phyloP scores from a whole-genome alignment of 2,888 invertebrate genomes.

The Deilephila porcellus region DNA sequence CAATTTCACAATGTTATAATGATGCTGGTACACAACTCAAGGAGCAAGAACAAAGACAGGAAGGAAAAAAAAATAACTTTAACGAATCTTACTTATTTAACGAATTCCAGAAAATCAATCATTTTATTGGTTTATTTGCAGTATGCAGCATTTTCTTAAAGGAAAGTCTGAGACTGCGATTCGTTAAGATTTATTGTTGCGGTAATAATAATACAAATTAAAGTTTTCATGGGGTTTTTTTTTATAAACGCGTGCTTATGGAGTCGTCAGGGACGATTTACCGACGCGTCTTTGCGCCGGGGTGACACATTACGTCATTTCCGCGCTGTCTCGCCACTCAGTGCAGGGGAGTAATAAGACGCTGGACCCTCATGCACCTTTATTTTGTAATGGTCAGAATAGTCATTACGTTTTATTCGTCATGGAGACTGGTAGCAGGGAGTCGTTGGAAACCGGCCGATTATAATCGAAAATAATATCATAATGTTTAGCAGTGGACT shows the following conservation, averaged over 20 bases:
- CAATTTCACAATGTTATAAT: no score
- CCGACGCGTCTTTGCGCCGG: slow-evolving; percentile 26
- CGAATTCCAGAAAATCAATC: no score
- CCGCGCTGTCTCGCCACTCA: slow-evolving; percentile 31
- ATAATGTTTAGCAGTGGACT: no score
- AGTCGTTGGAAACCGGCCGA: no score
- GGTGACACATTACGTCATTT: slow-evolving; percentile 45
- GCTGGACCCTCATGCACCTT: not conserved
- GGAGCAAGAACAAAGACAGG: no score
- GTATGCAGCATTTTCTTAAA: no score
- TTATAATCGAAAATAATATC: no score
- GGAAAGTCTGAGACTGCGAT: not conserved
- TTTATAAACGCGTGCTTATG: slow-evolving; percentile 15
- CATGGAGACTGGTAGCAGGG: no score
- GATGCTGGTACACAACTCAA: no score
- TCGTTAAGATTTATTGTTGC: not conserved
- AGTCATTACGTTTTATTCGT: not conserved
- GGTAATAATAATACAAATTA: not conserved
- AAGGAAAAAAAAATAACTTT: no score
- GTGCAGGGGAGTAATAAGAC: not conserved
- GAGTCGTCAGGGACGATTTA: slow-evolving; percentile 25
- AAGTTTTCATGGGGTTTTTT: not conserved
- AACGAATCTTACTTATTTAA: no score
- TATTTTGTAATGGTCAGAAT: not conserved
- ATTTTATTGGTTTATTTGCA: no score